Percentiles rank a stretch among this genome's conserved stretches.
Conservation (phyloP, 2,113 vertebrate species). For the Caranx melampygus region DNA sequence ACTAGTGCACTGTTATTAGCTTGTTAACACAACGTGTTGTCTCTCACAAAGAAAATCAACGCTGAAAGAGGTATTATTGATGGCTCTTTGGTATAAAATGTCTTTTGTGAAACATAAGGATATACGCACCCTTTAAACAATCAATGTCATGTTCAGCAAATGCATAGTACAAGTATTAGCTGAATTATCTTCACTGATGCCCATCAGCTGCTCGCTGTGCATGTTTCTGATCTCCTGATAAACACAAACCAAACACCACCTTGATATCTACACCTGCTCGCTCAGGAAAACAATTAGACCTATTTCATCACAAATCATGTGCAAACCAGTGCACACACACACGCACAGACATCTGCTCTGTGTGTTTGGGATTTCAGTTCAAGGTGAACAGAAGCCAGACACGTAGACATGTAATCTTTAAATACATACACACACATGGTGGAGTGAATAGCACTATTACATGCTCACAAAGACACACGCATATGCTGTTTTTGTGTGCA, state of each 20-base stretch:
- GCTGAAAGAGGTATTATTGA: background rate
- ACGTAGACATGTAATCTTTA: background rate
- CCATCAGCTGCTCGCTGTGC: conserved; percentile 98
- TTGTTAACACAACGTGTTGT: background rate
- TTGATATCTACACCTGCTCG: background rate
- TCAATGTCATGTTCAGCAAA: too few relatives aligned
- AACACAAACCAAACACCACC: conserved; percentile 18
- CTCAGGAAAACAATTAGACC: too few relatives aligned
- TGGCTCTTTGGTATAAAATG: background rate
- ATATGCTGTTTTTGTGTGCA: too few relatives aligned
- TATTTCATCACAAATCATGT: too few relatives aligned
- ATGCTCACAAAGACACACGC: background rate
- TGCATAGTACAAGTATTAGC: background rate
- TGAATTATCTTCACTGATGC: conserved; percentile 86
- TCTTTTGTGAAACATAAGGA: too few relatives aligned
- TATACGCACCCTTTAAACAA: background rate
- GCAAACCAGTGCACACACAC: background rate
- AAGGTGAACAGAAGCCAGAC: too few relatives aligned
- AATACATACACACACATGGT: background rate
- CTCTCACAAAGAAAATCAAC: background rate
- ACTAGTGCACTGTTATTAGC: background rate
- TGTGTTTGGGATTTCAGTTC: too few relatives aligned
- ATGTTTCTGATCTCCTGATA: conserved; percentile 95
- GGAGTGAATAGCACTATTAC: background rate
- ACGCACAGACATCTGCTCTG: too few relatives aligned